Percentiles rank a stretch among this genome's conserved stretches.
phyloP scores from a whole-genome alignment of 2,888 invertebrate genomes.

The Esperia sulphurella region DNA sequence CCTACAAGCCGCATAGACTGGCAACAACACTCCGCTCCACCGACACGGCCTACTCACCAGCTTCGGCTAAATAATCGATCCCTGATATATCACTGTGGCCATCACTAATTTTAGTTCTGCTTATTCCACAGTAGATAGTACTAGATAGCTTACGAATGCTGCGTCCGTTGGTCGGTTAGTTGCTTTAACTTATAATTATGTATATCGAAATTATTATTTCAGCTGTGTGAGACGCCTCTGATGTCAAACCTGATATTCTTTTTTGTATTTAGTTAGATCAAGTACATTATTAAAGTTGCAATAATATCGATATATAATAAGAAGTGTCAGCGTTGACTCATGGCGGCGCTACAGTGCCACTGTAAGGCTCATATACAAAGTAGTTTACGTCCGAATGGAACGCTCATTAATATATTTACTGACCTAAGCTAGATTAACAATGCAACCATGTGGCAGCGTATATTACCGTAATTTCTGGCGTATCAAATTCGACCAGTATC shows the following conservation, averaged over 20 bases:
- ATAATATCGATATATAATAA: background rate
- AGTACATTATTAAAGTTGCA: background rate
- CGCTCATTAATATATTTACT: too few species aligned
- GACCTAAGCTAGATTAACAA: too few species aligned
- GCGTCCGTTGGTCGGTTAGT: slow-evolving; percentile 1
- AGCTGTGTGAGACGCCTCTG: background rate
- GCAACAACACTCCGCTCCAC: slow-evolving; percentile 28
- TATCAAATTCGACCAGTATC: too few species aligned
- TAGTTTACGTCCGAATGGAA: background rate
- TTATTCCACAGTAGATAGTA: background rate
- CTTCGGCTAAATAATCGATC: background rate
- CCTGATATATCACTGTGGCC: background rate
- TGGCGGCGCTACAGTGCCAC: slow-evolving; percentile 19
- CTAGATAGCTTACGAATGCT: background rate
- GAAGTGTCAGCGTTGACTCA: background rate
- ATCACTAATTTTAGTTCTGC: background rate
- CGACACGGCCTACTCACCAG: slow-evolving; percentile 17
- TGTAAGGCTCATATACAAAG: slow-evolving; percentile 21
- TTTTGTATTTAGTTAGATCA: background rate
- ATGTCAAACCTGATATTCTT: background rate
- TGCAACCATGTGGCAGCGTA: too few species aligned
- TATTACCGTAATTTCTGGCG: too few species aligned
- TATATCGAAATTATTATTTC: slow-evolving; percentile 6
- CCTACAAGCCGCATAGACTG: slow-evolving; percentile 31
- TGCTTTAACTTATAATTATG: slow-evolving; percentile 6